These are phyloP conservation scores for Xyliphius kryptos DNA, from an alignment of 2,113 vertebrate species.

Conservation along the genomic window DNA sequence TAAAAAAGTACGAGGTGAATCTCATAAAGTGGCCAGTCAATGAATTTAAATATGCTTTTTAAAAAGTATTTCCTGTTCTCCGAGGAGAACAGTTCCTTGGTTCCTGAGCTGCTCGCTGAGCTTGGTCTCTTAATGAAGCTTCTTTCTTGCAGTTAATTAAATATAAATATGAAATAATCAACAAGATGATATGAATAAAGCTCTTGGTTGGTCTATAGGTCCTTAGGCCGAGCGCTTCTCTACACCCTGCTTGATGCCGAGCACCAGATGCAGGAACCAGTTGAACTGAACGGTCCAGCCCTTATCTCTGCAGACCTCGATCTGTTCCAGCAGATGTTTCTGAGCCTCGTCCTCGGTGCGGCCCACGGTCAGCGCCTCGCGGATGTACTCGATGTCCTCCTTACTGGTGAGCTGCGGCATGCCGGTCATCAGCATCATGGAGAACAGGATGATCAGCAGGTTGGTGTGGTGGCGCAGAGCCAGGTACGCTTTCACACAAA, in stretches of 20 bases:
- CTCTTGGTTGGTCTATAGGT: too few relatives aligned
- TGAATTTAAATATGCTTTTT: too few relatives aligned
- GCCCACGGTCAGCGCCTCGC: constrained; percentile 88
- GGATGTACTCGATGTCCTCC: constrained; percentile 96
- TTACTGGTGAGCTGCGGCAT: constrained; percentile 97
- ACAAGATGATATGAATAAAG: too few relatives aligned
- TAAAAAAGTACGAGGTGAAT: too few relatives aligned
- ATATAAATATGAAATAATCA: too few relatives aligned
- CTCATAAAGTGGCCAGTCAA: too few relatives aligned
- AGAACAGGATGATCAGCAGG: constrained; percentile 95
- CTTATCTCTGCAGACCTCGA: constrained; percentile 96
- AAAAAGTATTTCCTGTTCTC: too few relatives aligned
- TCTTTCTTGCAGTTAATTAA: too few relatives aligned
- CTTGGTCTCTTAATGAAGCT: too few relatives aligned
- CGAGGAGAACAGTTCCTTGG: too few relatives aligned
- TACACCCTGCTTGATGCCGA: constrained; percentile 95
- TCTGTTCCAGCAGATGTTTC: constrained; percentile 93
- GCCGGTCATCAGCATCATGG: constrained; percentile 99
- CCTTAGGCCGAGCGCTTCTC: constrained; percentile 84
- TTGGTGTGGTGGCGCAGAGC: constrained; percentile 94
- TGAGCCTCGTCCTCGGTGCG: constrained; percentile 84
- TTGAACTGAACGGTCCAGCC: constrained; percentile 99
- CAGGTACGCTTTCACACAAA: constrained; percentile 90
- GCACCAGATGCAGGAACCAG: constrained; percentile 96
- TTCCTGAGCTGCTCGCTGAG: too few relatives aligned